These are phyloP conservation scores for Ceratitis capitata DNA, from an alignment of 1,140 invertebrate species.

Conservation along the genomic window DNA sequence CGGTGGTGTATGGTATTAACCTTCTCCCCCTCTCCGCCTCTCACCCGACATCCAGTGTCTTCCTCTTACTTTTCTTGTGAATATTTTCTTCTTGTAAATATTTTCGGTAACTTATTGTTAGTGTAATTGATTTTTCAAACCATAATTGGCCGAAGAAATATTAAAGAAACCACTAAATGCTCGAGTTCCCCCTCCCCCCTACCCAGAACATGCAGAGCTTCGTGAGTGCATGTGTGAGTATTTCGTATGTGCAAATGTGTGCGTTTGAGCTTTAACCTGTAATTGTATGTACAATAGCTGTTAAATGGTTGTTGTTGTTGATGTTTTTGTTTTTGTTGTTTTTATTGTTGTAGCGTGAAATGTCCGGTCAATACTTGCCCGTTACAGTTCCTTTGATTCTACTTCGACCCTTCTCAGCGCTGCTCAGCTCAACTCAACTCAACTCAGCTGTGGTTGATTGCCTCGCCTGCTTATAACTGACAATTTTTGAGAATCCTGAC, in stretches of 20 bases:
- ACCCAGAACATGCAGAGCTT: no score
- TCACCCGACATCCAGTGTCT: no score
- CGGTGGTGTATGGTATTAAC: not conserved
- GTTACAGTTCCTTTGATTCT: no score
- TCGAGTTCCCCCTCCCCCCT: not conserved
- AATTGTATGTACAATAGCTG: not conserved
- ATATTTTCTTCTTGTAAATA: not conserved
- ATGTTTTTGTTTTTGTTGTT: no score
- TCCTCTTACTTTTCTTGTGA: no score
- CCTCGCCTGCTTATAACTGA: not conserved
- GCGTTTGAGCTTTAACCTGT: not conserved
- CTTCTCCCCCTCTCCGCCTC: not conserved
- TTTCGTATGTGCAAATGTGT: not conserved
- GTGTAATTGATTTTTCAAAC: conserved; percentile 17
- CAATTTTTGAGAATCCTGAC: not conserved
- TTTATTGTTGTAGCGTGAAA: not conserved
- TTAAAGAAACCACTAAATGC: not conserved
- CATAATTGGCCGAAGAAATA: not conserved
- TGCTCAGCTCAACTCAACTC: not conserved
- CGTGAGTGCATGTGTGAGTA: no score
- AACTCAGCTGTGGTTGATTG: no score
- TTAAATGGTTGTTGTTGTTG: not conserved
- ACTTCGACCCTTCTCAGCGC: not conserved
- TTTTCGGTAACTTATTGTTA: not conserved
- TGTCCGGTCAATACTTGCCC: not conserved